A percentile compares a stretch with the other conserved stretches of the same genome.
Conservation (phyloP, 2,888 invertebrate genomes). For the Dilophus febrilis region DNA sequence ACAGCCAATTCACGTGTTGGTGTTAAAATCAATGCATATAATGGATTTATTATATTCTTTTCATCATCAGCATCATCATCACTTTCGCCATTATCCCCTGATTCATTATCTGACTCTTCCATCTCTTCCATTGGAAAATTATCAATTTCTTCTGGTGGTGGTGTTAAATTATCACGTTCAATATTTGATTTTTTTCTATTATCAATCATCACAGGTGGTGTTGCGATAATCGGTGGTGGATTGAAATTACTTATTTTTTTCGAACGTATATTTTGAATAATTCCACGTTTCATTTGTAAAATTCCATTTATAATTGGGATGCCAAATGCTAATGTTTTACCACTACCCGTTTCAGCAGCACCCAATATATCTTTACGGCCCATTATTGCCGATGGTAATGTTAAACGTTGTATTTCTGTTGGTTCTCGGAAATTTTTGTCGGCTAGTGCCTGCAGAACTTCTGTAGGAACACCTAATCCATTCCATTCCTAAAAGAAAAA, state of each 20-base stretch:
- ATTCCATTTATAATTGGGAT: slow-evolving; percentile 84
- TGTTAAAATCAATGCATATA: slow-evolving; percentile 77
- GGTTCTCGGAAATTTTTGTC: slow-evolving; percentile 65
- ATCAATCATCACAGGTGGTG: slow-evolving; percentile 5
- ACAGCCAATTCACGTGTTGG: slow-evolving; percentile 94
- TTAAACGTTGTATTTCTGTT: slow-evolving; percentile 72
- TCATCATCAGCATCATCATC: slow-evolving; percentile 12
- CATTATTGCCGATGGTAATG: slow-evolving; percentile 67
- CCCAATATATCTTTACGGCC: slow-evolving; percentile 84
- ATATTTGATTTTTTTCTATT: too few relatives aligned
- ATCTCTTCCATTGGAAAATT: slow-evolving; percentile 9
- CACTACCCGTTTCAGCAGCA: slow-evolving; percentile 98
- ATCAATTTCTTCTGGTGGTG: slow-evolving; percentile 22
- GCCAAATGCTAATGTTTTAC: slow-evolving; percentile 95
- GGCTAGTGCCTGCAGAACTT: slow-evolving; percentile 53
- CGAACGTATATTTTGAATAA: slow-evolving; percentile 17
- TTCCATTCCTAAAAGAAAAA: slow-evolving; percentile 38
- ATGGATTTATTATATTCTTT: slow-evolving; percentile 14
- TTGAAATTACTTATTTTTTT: slow-evolving; percentile 19
- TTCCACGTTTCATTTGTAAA: slow-evolving; percentile 40
- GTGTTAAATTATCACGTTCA: slow-evolving; percentile 29
- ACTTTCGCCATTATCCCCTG: slow-evolving; percentile 15
- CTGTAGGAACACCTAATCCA: slow-evolving; percentile 42
- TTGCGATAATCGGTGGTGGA: too few relatives aligned
- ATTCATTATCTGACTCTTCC: slow-evolving; percentile 10